These are phyloP conservation scores for Formicarius rufipectus DNA, from an alignment of 2,113 vertebrate species.

Conservation along the genomic window DNA sequence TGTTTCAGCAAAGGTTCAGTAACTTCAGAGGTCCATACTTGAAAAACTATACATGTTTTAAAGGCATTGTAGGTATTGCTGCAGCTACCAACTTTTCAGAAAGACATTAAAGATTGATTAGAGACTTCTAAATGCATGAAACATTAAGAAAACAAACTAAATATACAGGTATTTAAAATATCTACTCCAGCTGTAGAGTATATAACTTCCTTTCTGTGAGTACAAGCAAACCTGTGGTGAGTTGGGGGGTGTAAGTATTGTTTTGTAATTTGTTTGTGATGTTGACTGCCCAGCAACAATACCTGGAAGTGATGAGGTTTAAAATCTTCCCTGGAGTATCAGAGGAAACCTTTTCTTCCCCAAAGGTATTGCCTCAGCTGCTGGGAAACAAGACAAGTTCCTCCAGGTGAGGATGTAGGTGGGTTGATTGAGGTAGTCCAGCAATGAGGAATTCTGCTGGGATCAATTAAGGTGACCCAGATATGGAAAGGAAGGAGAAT, in stretches of 20 bases:
- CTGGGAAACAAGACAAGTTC: background rate
- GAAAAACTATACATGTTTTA: background rate
- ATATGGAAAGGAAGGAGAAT: background rate
- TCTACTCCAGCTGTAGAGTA: background rate
- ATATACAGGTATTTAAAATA: background rate
- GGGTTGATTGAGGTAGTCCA: constrained; percentile 38
- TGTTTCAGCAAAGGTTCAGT: background rate
- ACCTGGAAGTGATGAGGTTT: background rate
- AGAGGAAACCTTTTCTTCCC: background rate
- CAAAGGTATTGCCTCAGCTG: constrained; percentile 9
- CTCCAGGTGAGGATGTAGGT: constrained; percentile 44
- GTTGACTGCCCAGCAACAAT: background rate
- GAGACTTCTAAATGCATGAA: background rate
- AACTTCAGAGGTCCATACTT: background rate
- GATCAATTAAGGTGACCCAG: constrained; percentile 69
- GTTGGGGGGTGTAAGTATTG: background rate
- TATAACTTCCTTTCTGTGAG: background rate
- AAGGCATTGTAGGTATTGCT: background rate
- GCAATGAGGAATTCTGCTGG: constrained; percentile 36
- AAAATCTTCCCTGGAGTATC: constrained; percentile 4
- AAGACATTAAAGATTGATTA: background rate
- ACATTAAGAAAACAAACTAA: background rate
- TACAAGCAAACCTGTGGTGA: background rate
- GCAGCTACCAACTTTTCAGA: background rate
- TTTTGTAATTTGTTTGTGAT: background rate